Evolutionary conservation across 2,113 vertebrate species (phyloP).

Genomic region (Pionites leucogaster): DNA sequence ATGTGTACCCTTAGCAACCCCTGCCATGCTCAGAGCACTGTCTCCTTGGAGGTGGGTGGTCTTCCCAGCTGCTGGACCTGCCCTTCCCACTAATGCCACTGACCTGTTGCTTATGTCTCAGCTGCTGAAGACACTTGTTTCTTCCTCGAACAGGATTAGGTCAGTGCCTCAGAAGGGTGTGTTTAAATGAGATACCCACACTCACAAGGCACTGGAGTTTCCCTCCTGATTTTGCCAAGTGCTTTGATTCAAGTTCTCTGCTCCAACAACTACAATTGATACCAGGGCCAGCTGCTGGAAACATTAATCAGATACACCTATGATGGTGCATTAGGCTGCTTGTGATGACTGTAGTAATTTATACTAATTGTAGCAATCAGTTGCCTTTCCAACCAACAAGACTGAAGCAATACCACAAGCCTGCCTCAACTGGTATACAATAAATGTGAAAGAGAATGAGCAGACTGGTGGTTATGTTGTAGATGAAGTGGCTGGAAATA

Average conservation of each 20-base stretch:
- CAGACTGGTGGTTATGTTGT: not conserved
- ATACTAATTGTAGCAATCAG: not conserved
- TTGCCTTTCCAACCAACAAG: not conserved
- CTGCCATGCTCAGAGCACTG: not conserved
- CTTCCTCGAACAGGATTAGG: not conserved
- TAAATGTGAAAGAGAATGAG: not conserved
- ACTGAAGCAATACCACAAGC: not conserved
- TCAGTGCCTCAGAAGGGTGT: not conserved
- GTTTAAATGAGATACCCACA: not conserved
- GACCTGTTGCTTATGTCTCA: not conserved
- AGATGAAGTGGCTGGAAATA: not conserved
- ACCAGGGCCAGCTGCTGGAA: not conserved
- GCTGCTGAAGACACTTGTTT: not conserved
- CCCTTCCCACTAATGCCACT: not conserved
- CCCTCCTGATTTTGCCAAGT: not conserved
- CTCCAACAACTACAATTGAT: not conserved
- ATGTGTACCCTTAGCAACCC: not conserved
- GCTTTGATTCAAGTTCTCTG: not conserved
- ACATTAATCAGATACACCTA: not conserved
- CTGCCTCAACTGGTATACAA: not conserved
- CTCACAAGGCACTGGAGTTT: not conserved
- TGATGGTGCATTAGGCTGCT: not conserved
- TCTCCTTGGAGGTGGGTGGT: not conserved
- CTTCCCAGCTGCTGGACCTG: not conserved
- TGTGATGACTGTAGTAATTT: not conserved